Evolutionary conservation across 2,113 vertebrate genomes (phyloP), one percentile per base, ranked within the genome.

Genomic region (Heterotis niloticus): DNA sequence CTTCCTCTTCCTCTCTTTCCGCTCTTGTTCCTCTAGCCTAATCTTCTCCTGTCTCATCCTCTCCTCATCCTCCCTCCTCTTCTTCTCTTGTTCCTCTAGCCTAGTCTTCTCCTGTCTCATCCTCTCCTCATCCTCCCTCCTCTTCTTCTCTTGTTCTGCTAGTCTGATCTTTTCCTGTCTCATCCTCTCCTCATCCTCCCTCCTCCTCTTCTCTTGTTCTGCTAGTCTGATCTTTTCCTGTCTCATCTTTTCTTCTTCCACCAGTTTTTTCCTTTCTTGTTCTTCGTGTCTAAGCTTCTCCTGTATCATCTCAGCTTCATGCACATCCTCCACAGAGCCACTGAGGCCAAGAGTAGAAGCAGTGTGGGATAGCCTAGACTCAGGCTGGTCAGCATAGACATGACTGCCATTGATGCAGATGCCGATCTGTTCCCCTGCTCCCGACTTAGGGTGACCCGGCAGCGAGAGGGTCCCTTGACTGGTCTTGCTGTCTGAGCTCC

Each of bases 331-430:
- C 84, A 90, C 88, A 17, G 92, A 92, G 77, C 90, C 91, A 80
- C 85, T 52, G 74, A 91, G 83, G 69, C 90, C 92, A 83, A 88
- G 89, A 80, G 83, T 88, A 10, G 92, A 91, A 1, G 86, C 84
- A 5, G 79, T 59, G 52, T 87, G 85, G n/a, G 86, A 75, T 1
- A 78, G 56, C 76, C 87, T 91, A 9, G 86, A 62, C 64, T 84
- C 92, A 0, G 88, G 82, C 72, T 95, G 92, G 56, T 98, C 94
- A 13, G 90, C 79, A 73, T 99, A 98, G 0, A 98, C 82, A 0
- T 98, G 95, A 28, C 88, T 97, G 72, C 96, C 96, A 0, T 99
- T 99, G 87, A 99, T 96, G 64, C 97, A 98, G 83, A 98, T 16
- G 10, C 93, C 96, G 0, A 93, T 94, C 77, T 92, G 94, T 56